Evolutionary conservation across 2,797 vertebrate genomes (phyloP).

Genomic region (Crocidura indochinensis): DNA sequence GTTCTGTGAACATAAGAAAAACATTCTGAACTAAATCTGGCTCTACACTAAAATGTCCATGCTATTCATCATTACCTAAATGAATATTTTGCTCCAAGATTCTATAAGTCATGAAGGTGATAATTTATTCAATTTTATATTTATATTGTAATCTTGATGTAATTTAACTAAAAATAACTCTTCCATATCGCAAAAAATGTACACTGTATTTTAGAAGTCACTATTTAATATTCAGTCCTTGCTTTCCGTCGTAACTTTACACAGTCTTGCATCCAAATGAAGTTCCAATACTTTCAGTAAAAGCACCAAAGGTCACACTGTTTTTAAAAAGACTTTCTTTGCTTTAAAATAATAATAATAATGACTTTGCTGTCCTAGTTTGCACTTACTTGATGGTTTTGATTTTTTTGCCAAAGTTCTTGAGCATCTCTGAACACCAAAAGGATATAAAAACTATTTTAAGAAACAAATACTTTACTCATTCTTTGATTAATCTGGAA

Average conservation of each 20-base stretch:
- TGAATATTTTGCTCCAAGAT: conserved; percentile 31
- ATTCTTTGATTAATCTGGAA: conserved; percentile 54
- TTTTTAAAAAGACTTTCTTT: conserved; percentile 82
- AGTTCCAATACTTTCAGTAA: conserved; percentile 81
- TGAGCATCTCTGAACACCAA: conserved; percentile 83
- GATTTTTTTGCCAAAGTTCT: conserved; percentile 83
- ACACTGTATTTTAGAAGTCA: conserved; percentile 59
- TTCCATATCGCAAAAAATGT: conserved; percentile 61
- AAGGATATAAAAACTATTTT: conserved; percentile 77
- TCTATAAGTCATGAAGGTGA: not conserved
- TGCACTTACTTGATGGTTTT: conserved; percentile 82
- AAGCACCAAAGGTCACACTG: conserved; percentile 76
- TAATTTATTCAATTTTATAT: not conserved
- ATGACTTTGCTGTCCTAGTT: conserved; percentile 89
- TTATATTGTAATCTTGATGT: conserved; percentile 52
- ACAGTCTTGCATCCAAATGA: conserved; percentile 81
- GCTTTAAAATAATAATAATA: conserved; percentile 82
- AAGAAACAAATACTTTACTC: conserved; percentile 55
- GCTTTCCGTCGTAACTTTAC: conserved; percentile 71
- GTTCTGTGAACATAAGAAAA: conserved; percentile 64
- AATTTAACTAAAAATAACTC: conserved; percentile 46
- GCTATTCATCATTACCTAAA: conserved; percentile 26
- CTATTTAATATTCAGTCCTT: conserved; percentile 74
- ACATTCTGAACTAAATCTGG: conserved; percentile 69
- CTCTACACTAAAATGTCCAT: conserved; percentile 26